phyloP scores from a whole-genome alignment of 2,888 invertebrate genomes.

The Gymnocheta viridis region DNA sequence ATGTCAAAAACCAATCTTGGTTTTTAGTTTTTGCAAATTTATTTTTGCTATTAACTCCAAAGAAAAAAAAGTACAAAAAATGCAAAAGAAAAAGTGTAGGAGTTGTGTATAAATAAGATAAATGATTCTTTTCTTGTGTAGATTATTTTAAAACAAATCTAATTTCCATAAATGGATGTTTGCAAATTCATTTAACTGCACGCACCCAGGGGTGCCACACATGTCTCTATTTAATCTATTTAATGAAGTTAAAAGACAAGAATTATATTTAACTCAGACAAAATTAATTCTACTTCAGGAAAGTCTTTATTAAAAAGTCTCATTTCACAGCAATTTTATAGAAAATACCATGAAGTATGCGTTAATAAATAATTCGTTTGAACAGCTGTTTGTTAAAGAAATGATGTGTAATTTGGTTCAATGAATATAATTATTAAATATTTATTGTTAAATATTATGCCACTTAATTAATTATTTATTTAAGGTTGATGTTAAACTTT shows the following conservation, averaged over 20 bases:
- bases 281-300: not conserved
- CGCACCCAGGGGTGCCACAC: not conserved
- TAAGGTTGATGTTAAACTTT: not conserved
- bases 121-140: constrained; percentile 15
- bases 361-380: not conserved
- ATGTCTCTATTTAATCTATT: not conserved
- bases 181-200: not conserved
- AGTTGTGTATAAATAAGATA: constrained; percentile 43
- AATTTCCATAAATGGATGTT: constrained; percentile 9
- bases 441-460: not conserved
- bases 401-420: not conserved
- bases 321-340: not conserved
- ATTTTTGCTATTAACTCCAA: constrained; percentile 8
- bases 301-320: not conserved
- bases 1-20: constrained; percentile 49
- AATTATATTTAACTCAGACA: not conserved
- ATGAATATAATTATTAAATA: not conserved
- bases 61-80: constrained; percentile 6
- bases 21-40: not conserved
- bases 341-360: not conserved
- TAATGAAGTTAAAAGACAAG: not conserved
- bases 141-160: not conserved
- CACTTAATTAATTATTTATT: constrained; percentile 25
- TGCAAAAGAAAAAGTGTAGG: constrained; percentile 15
- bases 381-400: not conserved